Percentiles rank a stretch among this genome's conserved stretches.
Conservation (phyloP, 2,888 invertebrate genomes). For the Trichogramma dendrolimi region DNA sequence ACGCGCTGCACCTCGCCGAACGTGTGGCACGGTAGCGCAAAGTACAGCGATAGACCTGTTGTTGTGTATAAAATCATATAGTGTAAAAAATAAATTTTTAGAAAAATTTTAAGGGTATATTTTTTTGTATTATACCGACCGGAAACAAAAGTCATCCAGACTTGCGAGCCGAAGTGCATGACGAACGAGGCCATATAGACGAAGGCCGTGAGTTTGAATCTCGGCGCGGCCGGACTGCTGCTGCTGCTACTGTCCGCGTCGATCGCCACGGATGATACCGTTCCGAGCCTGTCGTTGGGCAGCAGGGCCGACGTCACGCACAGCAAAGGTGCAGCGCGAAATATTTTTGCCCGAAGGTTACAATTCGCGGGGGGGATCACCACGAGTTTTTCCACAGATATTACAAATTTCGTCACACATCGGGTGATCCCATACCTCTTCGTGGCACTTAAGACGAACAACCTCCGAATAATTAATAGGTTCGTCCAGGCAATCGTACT, state of each 20-base stretch:
- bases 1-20: constrained; percentile 85
- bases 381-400: no score
- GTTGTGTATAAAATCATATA: constrained; percentile 21
- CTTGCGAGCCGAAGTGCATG: constrained; percentile 79
- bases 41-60: constrained; percentile 79
- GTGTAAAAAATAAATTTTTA: no score
- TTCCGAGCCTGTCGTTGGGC: constrained; percentile 29
- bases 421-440: no score
- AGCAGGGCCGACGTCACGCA: constrained; percentile 50
- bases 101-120: no score
- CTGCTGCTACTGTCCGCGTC: constrained; percentile 17
- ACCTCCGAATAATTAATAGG: no score
- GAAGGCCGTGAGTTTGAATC: constrained; percentile 54
- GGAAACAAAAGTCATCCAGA: constrained; percentile 91
- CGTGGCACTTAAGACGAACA: no score
- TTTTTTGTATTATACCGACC: constrained; percentile 55
- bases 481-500: no score
- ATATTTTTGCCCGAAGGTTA: constrained; percentile 76
- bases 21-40: constrained; percentile 77
- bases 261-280: no score
- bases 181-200: constrained; percentile 75
- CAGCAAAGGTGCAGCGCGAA: constrained; percentile 62
- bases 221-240: no score
- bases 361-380: no score
- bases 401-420: no score